Evolutionary conservation across 2,113 vertebrate genomes (phyloP).

Genomic region (Empidonax traillii): DNA sequence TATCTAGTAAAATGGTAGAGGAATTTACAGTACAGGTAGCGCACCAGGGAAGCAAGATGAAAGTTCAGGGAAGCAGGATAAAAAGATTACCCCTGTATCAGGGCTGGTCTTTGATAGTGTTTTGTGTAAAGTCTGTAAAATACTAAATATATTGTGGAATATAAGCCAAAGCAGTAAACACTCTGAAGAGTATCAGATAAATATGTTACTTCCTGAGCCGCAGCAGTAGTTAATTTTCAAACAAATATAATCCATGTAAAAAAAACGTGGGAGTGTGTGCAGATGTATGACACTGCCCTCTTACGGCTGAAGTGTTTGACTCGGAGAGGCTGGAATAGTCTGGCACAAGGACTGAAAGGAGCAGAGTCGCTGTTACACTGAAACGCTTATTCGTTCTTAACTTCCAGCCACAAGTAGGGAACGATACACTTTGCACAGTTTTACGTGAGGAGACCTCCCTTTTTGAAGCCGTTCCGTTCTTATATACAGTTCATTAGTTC

Average conservation of each 20-base stretch:
- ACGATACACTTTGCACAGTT: neutral
- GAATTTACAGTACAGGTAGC: neutral
- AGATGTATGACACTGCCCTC: constrained; percentile 8
- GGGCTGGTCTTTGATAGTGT: constrained; percentile 2
- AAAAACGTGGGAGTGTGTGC: neutral
- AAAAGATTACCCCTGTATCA: neutral
- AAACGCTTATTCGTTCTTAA: neutral
- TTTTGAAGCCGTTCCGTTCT: fast-evolving
- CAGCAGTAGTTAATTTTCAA: constrained; percentile 48
- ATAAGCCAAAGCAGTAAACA: neutral
- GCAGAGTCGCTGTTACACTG: neutral
- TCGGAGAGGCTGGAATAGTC: neutral
- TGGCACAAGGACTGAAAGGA: neutral
- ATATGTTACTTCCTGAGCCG: neutral
- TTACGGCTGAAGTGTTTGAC: neutral
- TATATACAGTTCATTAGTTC: neutral
- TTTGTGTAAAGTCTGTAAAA: constrained; percentile 33
- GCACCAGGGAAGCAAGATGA: neutral
- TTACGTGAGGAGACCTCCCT: neutral
- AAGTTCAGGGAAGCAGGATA: constrained; percentile 30
- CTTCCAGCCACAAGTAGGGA: neutral
- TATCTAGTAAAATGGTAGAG: neutral
- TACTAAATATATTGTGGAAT: neutral
- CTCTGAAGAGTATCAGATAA: neutral
- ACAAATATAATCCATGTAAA: neutral